Evolutionary conservation across 2,888 invertebrate species (phyloP), one percentile per base, ranked within the genome.

Genomic region (Fragum sueziense): DNA sequence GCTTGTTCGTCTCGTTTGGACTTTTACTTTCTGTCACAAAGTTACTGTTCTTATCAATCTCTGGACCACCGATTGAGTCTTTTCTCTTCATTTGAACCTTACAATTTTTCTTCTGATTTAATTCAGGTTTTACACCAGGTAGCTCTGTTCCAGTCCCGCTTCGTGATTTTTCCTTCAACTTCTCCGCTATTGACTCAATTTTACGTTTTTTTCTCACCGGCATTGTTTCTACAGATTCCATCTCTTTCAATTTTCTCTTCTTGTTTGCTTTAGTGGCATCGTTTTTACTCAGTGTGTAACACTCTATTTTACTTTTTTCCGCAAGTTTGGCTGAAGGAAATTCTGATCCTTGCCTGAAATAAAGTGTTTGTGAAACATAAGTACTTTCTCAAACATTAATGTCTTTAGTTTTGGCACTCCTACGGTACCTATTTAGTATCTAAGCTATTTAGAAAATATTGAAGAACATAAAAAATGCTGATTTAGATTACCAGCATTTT

Each of bases 41-140:
- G 22, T 62, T 62, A 34, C 62, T 33, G 34, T 62, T 62, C n/a
- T 33, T 62, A n/a, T 62, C 62, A 20, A 62, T 33, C n/a, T 34
- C 29, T n/a, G n/a, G n/a, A 14, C 29, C 62, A n/a, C 22, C 33
- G 6, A 33, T 34, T 29, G 20, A 11, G 29, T 61, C 61, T 31
- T n/a, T 62, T 34, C 22, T 33, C 20, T 2, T 22, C 25, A 33
- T 29, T n/a, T n/a, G 14, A 17, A 62, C 6, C n/a, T 62, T 62
- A 29, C n/a, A n/a, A 33, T 62, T 62, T 14, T 62, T 62, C 31
- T 33, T 33, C 33, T n/a, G 4, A 0, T 29, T 62, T n/a, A 33
- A 6, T 11, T 62, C 62, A 33, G 3, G 1, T 62, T 33, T 62
- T 22, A 33, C 62, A 33, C n/a, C 17, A 29, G 33, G 29, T 33